Evolutionary conservation across 2,888 invertebrate genomes (phyloP), one percentile per base, ranked within the genome.

Genomic region (Xestia xanthographa): DNA sequence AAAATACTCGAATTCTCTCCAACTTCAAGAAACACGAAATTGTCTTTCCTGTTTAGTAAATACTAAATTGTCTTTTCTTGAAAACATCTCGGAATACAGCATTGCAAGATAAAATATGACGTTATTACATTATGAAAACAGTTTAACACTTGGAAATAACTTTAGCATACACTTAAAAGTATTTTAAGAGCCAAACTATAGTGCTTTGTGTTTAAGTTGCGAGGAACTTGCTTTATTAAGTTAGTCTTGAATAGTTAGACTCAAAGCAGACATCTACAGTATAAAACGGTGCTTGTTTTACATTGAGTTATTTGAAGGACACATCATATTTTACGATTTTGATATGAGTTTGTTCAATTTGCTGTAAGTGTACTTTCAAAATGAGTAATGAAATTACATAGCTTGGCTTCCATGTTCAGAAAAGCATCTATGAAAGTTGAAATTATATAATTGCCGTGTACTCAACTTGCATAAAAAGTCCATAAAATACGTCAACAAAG

Each of bases 161-260:
- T 87, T 87, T 58, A 86, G 88, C 84, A 84, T 88, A 84, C 84
- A 88, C 84, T 87, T 88, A 81, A 82, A 87, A 85, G 84, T 85
- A 88, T 87, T 88, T 86, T 84, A 82, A 88, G 79, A 79, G 78
- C 72, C 67, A 85, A 88, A 88, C 88, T 88, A 88, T 79, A 77
- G 79, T 77, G 77, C 87, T 88, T 88, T 88, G 80, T 84, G 87
- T 75, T 88, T 78, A 87, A 87, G 87, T 87, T 88, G 56, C 48
- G 76, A 53, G 86, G 68, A 85, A 88, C 88, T 87, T 88, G 82
- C 80, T 79, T 83, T 87, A 87, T 87, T 87, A 87, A 87, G 86
- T 87, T 88, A 85, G 80, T 87, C 78, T 76, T 85, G 82, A 87
- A 82, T 82, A 79, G 81, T 85, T 79, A 74, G 71, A 74, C 79